These are phyloP conservation scores for Homarus americanus DNA, from an alignment of 1,140 invertebrate species.

Conservation along the genomic window DNA sequence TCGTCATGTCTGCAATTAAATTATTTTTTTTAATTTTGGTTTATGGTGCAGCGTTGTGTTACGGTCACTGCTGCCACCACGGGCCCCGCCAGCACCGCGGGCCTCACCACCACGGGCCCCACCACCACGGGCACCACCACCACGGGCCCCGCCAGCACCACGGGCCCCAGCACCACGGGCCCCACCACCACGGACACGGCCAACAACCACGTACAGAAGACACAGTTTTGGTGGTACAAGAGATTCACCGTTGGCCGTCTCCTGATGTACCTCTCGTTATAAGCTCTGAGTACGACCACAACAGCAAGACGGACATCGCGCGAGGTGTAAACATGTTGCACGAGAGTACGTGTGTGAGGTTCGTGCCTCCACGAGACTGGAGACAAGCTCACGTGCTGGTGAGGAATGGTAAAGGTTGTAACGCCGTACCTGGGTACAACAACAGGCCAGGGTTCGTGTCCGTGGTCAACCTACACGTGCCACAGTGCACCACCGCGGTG, in stretches of 20 bases:
- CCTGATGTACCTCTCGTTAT: background rate
- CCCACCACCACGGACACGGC: no score
- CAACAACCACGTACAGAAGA: background rate
- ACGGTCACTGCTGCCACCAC: no score
- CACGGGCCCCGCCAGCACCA: no score
- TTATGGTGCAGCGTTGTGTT: no score
- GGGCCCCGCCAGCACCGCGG: no score
- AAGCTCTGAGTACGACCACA: background rate
- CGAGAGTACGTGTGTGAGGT: background rate
- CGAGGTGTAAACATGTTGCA: background rate
- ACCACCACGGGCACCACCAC: no score
- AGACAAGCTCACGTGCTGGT: background rate
- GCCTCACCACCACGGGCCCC: no score
- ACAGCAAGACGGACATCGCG: background rate
- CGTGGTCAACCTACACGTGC: slow-evolving; percentile 11
- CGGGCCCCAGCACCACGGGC: no score
- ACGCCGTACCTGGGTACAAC: slow-evolving; percentile 1
- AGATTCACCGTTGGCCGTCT: background rate
- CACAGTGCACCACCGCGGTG: background rate
- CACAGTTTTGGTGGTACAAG: no score
- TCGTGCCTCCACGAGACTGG: background rate
- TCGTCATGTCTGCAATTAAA: no score
- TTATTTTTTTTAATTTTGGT: no score
- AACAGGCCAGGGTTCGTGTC: background rate
- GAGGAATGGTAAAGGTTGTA: background rate